Percentiles rank a stretch among this genome's conserved stretches.
Evolutionary conservation across 2,113 vertebrate species (phyloP).

Genomic region (Benthochromis sp.): DNA sequence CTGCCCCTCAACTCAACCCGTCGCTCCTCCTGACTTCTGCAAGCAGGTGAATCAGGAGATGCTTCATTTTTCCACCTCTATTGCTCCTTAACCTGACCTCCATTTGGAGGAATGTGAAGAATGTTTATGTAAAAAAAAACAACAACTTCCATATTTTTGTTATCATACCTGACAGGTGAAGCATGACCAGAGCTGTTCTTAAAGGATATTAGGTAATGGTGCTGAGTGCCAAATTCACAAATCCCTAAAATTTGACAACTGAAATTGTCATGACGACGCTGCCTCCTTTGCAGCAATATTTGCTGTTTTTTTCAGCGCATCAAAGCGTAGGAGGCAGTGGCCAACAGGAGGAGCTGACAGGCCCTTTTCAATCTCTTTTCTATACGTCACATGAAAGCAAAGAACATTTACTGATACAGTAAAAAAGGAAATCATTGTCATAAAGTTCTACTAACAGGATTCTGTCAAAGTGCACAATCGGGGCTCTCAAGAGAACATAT

Average conservation of each 20-base stretch:
- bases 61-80: neutral
- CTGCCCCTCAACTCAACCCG: neutral
- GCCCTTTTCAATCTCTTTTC: neutral
- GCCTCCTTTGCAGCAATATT: neutral
- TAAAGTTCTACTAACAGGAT: conserved; percentile 45
- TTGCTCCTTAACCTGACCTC: neutral
- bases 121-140: neutral
- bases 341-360: conserved; percentile 31
- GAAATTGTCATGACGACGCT: neutral
- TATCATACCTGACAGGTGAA: neutral
- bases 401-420: conserved; percentile 65
- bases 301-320: neutral
- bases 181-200: neutral
- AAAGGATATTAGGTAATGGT: neutral
- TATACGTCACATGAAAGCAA: conserved; percentile 47
- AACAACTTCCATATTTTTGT: neutral
- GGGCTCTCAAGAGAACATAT: conserved; percentile 46
- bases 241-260: neutral
- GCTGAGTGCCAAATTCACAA: neutral
- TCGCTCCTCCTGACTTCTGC: neutral
- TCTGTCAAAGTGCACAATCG: conserved; percentile 68
- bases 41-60: neutral
- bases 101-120: neutral
- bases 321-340: neutral
- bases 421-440: conserved; percentile 40